Base-by-base conservation (phyloP, 2,797 vertebrate species). In the Peromyscus attwateri region DNA sequence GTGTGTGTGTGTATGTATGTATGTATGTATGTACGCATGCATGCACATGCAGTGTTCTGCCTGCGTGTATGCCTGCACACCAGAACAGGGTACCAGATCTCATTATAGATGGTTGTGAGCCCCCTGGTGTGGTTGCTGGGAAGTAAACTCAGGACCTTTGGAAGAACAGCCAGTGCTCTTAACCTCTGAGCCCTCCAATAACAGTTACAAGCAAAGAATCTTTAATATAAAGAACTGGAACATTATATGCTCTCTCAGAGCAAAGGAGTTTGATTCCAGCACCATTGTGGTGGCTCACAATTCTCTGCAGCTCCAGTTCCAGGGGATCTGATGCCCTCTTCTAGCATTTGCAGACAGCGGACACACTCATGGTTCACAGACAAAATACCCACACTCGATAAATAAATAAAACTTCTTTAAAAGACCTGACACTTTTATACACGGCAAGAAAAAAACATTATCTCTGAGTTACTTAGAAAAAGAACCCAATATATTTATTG, bases 401-500 rank as follows among this genome's bases (percentile, higher is more conserved):
- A 49, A 82, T 29, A 83, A 81, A 40, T 25, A 40, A 75, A 75
- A 43, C 71, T 75, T 27, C 37, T 40, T 27, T 25, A 75, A 79
- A 92, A 90, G 64, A 96, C 1, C 76, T 66, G 70, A 95, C 52
- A 97, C 66, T 84, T 88, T 88, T 94, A 95, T 66, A 96, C 57
- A 97, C 10, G 98, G 96, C 89, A 94, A 25, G 76, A 91, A 92
- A 77, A 93, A 93, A 83, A 17, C 95, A 46, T 55, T 70, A 95
- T 43, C 0, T 94, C 34, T 93, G 40, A 80, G 96, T 95, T 23
- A n/a, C 49, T 95, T 85, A 91, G 70, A 87, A 95, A 95, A 94
- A 92, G 23, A 91, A 93, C 40, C 37, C 83, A 94, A 66, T 79
- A 97, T 97, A 98, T 98, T 95, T 97, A 98, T 98, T 95, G 92